A percentile compares a stretch with the other conserved stretches of the same genome.
These are phyloP conservation scores for Pollenia griseotomentosa DNA, from an alignment of 2,888 invertebrate species.

Conservation along the genomic window DNA sequence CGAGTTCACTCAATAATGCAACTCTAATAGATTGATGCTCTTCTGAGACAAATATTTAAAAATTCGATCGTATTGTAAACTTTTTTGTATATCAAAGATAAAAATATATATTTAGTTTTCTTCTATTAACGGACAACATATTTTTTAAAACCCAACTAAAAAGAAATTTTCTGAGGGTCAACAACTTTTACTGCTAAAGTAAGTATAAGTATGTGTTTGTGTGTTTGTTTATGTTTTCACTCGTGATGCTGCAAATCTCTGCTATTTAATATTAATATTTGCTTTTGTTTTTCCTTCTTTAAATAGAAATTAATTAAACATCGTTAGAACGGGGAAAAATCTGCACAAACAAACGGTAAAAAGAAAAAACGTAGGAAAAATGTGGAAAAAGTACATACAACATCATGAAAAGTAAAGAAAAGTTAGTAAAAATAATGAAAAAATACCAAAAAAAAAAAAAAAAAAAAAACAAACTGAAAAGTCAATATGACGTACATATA, in stretches of 20 bases:
- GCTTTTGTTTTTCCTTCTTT: conserved; percentile 18
- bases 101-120: no score
- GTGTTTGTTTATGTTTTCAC: neutral
- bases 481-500: neutral
- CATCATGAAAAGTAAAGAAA: neutral
- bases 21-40: no score
- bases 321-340: conserved; percentile 2
- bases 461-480: neutral
- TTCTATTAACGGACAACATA: no score
- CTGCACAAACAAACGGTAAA: neutral
- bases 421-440: neutral
- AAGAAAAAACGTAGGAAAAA: neutral
- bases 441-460: neutral
- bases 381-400: neutral
- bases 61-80: no score
- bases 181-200: neutral
- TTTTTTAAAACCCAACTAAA: no score
- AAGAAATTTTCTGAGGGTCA: neutral
- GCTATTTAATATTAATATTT: neutral
- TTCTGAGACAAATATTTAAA: no score
- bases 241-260: neutral
- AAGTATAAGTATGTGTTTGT: neutral
- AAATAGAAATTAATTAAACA: conserved; percentile 24
- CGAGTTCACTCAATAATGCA: no score
- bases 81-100: no score